A percentile compares a stretch with the other conserved stretches of the same genome.
Conservation (phyloP, 1,140 invertebrate species). For the Nasonia giraulti region DNA sequence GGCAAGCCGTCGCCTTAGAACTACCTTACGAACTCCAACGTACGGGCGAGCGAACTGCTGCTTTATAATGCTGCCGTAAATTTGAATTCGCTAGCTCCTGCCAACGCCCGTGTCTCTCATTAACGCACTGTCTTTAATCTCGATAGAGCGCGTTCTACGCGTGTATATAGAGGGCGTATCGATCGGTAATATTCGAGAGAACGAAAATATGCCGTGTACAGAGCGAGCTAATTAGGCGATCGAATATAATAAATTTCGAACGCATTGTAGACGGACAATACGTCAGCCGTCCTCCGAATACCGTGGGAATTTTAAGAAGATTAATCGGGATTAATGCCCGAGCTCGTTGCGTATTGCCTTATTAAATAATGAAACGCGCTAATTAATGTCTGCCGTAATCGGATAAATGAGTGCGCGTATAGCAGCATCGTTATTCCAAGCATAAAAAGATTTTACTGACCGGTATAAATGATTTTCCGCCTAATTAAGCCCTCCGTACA, state of each 20-base stretch:
- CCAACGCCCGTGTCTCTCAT: background rate
- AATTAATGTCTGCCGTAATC: background rate
- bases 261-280: background rate
- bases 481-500: background rate
- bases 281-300: background rate
- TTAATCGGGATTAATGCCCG: background rate
- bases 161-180: background rate
- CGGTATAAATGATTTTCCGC: background rate
- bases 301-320: background rate
- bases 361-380: background rate
- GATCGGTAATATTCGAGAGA: background rate
- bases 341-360: background rate
- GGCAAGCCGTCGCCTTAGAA: slow-evolving; percentile 34
- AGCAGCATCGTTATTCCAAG: too few relatives aligned
- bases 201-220: too few relatives aligned
- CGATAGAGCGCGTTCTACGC: background rate
- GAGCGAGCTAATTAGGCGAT: too few relatives aligned
- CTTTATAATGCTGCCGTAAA: background rate
- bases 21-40: slow-evolving; percentile 9
- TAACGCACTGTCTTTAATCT: background rate
- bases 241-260: too few relatives aligned
- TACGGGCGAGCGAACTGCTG: background rate
- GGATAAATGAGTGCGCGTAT: background rate
- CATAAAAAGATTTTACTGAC: background rate
- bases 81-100: background rate